These are phyloP conservation scores for Dolichomitus sp. DNA, from an alignment of 2,888 invertebrate species.

Conservation along the genomic window DNA sequence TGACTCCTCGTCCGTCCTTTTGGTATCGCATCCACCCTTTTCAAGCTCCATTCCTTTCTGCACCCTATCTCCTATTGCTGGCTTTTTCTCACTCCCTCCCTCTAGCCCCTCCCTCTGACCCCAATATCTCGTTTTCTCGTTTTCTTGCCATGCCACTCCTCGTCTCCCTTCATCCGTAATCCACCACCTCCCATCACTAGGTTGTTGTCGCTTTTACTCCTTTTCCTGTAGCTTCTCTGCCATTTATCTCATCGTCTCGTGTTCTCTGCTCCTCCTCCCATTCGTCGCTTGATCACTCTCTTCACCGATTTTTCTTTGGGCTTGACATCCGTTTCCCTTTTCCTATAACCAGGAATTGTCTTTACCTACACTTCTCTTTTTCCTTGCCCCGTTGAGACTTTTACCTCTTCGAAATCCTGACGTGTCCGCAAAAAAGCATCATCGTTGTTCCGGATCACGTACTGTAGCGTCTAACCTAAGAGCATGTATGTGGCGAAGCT, in stretches of 20 bases:
- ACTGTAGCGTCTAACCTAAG: not conserved
- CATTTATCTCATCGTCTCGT: not conserved
- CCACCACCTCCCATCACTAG: slow-evolving; percentile 29
- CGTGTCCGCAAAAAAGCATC: slow-evolving; percentile 29
- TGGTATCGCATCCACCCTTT: slow-evolving; percentile 7
- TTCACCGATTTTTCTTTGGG: slow-evolving; percentile 33
- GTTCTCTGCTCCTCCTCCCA: slow-evolving; percentile 12
- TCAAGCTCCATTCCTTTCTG: slow-evolving; percentile 2
- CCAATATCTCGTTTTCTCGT: slow-evolving; percentile 18
- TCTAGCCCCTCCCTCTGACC: not conserved
- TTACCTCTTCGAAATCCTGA: not conserved
- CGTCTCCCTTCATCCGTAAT: slow-evolving; percentile 37
- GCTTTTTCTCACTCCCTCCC: not conserved
- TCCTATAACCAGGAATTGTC: not conserved
- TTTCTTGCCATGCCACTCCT: not conserved
- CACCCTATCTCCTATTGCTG: not conserved
- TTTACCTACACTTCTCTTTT: slow-evolving; percentile 3
- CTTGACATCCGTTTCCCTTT: not conserved
- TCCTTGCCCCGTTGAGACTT: slow-evolving; percentile 1
- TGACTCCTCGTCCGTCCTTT: not conserved
- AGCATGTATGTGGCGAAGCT: not conserved
- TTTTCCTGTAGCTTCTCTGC: slow-evolving; percentile 1
- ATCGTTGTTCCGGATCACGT: slow-evolving; percentile 71
- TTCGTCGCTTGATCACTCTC: slow-evolving; percentile 52
- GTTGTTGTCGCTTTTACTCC: slow-evolving; percentile 28